These are phyloP conservation scores for Styela plicata DNA, from an alignment of 23 tunicate species.

Conservation along the genomic window DNA sequence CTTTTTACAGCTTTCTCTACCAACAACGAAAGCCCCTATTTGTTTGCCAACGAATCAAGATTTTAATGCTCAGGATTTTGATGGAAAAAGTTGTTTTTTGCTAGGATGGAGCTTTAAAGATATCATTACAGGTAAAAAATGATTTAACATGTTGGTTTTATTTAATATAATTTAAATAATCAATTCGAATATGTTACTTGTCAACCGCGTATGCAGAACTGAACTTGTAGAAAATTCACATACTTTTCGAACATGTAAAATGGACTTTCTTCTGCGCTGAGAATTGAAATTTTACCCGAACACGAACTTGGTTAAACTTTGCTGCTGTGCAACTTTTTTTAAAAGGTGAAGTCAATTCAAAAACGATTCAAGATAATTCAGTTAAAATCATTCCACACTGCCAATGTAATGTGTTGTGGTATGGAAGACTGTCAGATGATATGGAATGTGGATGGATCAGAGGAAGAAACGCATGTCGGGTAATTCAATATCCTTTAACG, in stretches of 20 bases:
- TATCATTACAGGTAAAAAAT: neutral
- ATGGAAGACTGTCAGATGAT: neutral
- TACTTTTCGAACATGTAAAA: too few relatives aligned
- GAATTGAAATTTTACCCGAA: too few relatives aligned
- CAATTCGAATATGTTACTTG: too few relatives aligned
- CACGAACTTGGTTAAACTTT: too few relatives aligned
- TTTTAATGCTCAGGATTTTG: neutral
- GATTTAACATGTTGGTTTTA: too few relatives aligned
- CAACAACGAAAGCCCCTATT: neutral
- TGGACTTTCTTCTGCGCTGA: too few relatives aligned
- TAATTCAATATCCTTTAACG: neutral
- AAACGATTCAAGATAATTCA: neutral
- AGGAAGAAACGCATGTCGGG: neutral
- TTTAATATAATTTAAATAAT: too few relatives aligned
- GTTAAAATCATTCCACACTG: neutral
- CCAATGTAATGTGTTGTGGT: neutral
- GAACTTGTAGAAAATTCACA: too few relatives aligned
- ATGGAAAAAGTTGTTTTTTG: neutral
- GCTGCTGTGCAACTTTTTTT: too few relatives aligned
- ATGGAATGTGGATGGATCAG: conserved; percentile 2
- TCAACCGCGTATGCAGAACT: too few relatives aligned
- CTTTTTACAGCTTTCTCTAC: neutral
- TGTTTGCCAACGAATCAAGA: neutral
- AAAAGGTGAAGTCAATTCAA: neutral
- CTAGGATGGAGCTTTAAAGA: neutral